Evolutionary conservation across 1,140 invertebrate genomes (phyloP), one percentile per base, ranked within the genome.

Genomic region (Pemphigus obesinymphae): DNA sequence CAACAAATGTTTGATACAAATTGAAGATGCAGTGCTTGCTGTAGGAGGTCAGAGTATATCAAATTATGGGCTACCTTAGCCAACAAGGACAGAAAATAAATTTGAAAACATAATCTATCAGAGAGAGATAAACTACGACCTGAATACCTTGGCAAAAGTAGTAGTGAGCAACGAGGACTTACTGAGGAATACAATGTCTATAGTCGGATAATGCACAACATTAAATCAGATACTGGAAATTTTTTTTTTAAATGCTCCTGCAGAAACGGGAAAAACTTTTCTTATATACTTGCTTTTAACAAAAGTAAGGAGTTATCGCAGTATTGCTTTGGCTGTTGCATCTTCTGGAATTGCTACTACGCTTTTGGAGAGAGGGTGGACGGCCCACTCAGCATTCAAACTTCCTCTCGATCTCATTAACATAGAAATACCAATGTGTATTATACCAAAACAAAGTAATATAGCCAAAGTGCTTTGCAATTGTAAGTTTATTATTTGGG

Each of bases 281-380:
- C n/a, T n/a, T n/a, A n/a, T n/a, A n/a, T n/a, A 45, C 45, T 63
- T 63, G n/a, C 50, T 53, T 53, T 53, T 53, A 1, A 23, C n/a
- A 53, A 53, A 53, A 53, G n/a, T 53, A 53, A 53, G n/a, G n/a
- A 53, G n/a, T 20, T 20, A 53, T 23, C n/a, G n/a, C n/a, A 23
- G 50, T n/a, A 53, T 53, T 53, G 50, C 50, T n/a, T 20, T 53
- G 50, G n/a, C 50, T n/a, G 50, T 88, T 85, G n/a, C n/a, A n/a
- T n/a, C n/a, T 45, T 86, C 87, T 26, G 88, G 88, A 23, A 88
- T 89, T 48, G 87, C 87, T 20, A 86, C 87, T 26, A 87, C 85
- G 10, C 82, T 88, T 70, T 89, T 31, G 75, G 83, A 13, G 84
- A 86, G 43, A n/a, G 88, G 87, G 23, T 82, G 84, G 84, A 89